Evolutionary conservation across 2,888 invertebrate genomes (phyloP).

Genomic region (Tetheella fluctuosa): DNA sequence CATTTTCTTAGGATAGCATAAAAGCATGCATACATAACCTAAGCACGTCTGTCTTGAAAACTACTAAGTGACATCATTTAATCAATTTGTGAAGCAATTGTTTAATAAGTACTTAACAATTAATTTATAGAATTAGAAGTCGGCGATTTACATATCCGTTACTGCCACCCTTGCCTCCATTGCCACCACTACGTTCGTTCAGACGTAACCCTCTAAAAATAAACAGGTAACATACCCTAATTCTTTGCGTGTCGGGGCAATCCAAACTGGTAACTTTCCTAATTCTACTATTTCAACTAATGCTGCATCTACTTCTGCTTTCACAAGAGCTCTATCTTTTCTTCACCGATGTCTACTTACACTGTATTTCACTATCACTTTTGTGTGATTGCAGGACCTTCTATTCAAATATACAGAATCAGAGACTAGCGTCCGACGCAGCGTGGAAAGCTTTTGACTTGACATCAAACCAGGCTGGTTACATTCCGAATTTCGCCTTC

Average conservation of each 20-base stretch:
- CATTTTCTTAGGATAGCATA: not conserved
- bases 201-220: not conserved
- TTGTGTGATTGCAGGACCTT: slow-evolving; percentile 67
- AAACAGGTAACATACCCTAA: slow-evolving; percentile 29
- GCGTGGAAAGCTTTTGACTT: slow-evolving; percentile 73
- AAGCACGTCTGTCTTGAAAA: not conserved
- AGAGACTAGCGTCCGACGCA: slow-evolving; percentile 64
- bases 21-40: not conserved
- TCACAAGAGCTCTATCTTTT: slow-evolving; percentile 16
- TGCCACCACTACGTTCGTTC: slow-evolving; percentile 12
- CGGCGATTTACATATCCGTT: slow-evolving; percentile 22
- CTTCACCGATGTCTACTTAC: slow-evolving; percentile 21
- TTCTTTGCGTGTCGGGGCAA: slow-evolving; percentile 19
- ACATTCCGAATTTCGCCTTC: slow-evolving; percentile 60
- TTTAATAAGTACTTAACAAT: not conserved
- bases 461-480: slow-evolving; percentile 63
- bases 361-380: slow-evolving; percentile 33
- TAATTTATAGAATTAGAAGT: slow-evolving; percentile 25
- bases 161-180: slow-evolving; percentile 14
- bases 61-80: not conserved
- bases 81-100: not conserved
- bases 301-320: slow-evolving; percentile 17
- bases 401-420: slow-evolving; percentile 59
- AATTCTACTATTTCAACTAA: slow-evolving; percentile 16
- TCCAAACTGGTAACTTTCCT: slow-evolving; percentile 12